These are phyloP conservation scores for Ferdinandea cuprea DNA, from an alignment of 2,888 invertebrate species.

Conservation along the genomic window DNA sequence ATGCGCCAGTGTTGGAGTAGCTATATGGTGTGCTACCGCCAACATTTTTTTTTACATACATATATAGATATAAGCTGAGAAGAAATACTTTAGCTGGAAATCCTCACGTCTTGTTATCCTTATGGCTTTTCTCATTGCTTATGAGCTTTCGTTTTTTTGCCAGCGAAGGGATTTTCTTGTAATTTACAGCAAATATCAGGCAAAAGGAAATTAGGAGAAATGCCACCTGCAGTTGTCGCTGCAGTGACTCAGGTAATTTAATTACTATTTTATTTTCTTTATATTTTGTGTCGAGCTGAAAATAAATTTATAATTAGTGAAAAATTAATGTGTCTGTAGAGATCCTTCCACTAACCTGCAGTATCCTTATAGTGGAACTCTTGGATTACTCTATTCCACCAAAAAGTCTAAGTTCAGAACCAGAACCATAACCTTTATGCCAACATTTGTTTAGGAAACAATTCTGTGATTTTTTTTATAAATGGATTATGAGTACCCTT, in stretches of 20 bases:
- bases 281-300: slow-evolving; percentile 3
- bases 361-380: no score
- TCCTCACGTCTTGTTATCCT: slow-evolving; percentile 42
- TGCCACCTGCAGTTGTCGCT: slow-evolving; percentile 31
- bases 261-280: slow-evolving; percentile 14
- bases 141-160: slow-evolving; percentile 33
- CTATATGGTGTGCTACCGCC: neutral
- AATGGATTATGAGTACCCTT: no score
- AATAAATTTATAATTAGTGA: neutral
- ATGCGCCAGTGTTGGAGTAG: neutral
- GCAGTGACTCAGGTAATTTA: slow-evolving; percentile 33
- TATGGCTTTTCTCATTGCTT: slow-evolving; percentile 54
- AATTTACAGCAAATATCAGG: slow-evolving; percentile 43
- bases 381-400: no score
- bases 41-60: no score
- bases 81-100: slow-evolving; percentile 23
- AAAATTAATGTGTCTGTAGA: slow-evolving; percentile 1
- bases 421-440: no score
- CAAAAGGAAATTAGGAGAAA: slow-evolving; percentile 3
- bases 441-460: no score
- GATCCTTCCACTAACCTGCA: no score
- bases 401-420: no score
- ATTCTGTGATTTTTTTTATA: no score
- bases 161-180: slow-evolving; percentile 31
- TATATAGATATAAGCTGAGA: neutral